Evolutionary conservation across 2,888 invertebrate genomes (phyloP).

Genomic region (Torymus auratus): DNA sequence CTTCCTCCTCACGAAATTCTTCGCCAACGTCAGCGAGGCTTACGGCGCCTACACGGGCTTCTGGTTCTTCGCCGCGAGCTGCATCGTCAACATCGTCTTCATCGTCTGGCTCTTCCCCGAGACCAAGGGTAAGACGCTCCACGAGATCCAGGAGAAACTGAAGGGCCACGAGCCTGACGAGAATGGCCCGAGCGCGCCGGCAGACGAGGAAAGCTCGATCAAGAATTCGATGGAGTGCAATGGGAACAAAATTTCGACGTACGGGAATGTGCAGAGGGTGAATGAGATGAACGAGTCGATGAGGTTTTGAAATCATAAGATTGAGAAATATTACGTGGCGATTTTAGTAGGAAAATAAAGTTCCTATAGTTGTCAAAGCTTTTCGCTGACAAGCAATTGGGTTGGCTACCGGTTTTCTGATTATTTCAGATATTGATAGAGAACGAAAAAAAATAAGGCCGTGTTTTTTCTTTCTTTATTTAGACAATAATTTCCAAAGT

Average conservation of each 20-base stretch:
- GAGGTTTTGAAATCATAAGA: neutral
- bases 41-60: slow-evolving; percentile 83
- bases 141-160: slow-evolving; percentile 87
- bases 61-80: slow-evolving; percentile 83
- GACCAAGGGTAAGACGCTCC: slow-evolving; percentile 90
- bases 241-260: neutral
- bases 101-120: slow-evolving; percentile 86
- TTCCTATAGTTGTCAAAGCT: too few species aligned
- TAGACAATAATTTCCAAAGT: too few species aligned
- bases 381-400: too few species aligned
- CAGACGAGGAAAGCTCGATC: slow-evolving; percentile 7
- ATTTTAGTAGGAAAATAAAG: too few species aligned
- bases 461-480: too few species aligned
- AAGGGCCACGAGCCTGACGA: slow-evolving; percentile 71
- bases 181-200: too few species aligned
- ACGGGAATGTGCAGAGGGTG: neutral
- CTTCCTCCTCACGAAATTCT: slow-evolving; percentile 85
- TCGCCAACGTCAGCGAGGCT: slow-evolving; percentile 79
- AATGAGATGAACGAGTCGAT: neutral
- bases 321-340: too few species aligned
- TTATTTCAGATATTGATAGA: too few species aligned
- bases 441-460: too few species aligned
- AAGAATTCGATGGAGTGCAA: neutral
- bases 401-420: too few species aligned
- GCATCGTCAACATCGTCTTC: slow-evolving; percentile 82